Evolutionary conservation across 2,797 vertebrate genomes (phyloP).

Genomic region (Furcifer pardalis): DNA sequence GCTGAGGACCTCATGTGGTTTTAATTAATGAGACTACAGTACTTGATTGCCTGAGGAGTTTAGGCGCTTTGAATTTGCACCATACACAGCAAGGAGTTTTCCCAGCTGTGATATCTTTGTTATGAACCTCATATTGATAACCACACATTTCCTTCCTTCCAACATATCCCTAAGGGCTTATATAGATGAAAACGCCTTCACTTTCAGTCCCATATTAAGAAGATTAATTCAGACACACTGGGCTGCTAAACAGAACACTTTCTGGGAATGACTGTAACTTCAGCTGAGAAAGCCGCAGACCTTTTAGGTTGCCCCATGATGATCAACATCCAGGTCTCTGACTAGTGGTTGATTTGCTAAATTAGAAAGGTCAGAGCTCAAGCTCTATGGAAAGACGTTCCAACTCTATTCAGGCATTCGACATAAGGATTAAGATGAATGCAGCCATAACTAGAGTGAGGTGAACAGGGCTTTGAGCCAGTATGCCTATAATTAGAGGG

Average conservation of each 20-base stretch:
- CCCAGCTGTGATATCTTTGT: conserved; percentile 24
- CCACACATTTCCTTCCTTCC: conserved; percentile 12
- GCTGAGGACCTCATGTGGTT: neutral
- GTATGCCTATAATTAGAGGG: too few relatives aligned
- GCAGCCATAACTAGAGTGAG: too few relatives aligned
- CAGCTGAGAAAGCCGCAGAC: neutral
- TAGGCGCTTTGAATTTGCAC: conserved; percentile 14
- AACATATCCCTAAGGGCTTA: conserved; percentile 2
- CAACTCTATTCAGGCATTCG: too few relatives aligned
- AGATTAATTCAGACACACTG: neutral
- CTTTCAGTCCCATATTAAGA: neutral
- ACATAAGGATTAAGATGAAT: too few relatives aligned
- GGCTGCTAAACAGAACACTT: neutral
- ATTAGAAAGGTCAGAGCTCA: neutral
- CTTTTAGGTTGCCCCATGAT: neutral
- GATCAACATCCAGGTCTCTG: neutral
- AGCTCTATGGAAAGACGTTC: neutral
- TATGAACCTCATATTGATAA: conserved; percentile 8
- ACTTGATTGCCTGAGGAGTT: conserved; percentile 6
- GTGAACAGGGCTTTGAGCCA: too few relatives aligned
- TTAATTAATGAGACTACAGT: conserved; percentile 24
- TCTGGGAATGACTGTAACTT: neutral
- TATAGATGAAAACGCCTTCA: neutral
- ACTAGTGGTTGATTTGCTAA: conserved; percentile 8
- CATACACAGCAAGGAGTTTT: neutral